These are phyloP conservation scores for Syrista parreyssii DNA, from an alignment of 2,888 invertebrate genomes.

Conservation along the genomic window DNA sequence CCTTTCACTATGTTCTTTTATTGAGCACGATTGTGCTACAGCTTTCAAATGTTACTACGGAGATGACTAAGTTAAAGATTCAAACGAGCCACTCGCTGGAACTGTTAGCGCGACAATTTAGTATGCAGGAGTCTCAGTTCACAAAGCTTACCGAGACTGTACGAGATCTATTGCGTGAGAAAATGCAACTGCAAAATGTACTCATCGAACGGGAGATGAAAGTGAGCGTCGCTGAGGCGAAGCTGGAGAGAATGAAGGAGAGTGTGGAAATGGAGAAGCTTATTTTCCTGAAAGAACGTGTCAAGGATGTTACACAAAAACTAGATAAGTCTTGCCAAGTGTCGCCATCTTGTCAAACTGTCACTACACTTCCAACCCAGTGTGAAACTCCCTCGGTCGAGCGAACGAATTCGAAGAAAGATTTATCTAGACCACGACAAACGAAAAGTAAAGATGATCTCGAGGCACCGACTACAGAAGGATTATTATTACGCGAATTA, in stretches of 20 bases:
- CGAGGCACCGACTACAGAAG: constrained; percentile 41
- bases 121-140: constrained; percentile 45
- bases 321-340: constrained; percentile 2
- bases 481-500: constrained; percentile 40
- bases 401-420: not conserved
- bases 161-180: constrained; percentile 42
- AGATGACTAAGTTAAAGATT: constrained; percentile 33
- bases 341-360: not conserved
- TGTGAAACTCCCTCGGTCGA: too few relatives aligned
- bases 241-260: constrained; percentile 35
- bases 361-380: too few relatives aligned
- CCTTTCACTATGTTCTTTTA: too few relatives aligned
- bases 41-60: constrained; percentile 31
- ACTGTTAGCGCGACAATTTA: constrained; percentile 41
- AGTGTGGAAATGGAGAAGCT: constrained; percentile 33
- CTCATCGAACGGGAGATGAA: constrained; percentile 36
- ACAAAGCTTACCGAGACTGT: constrained; percentile 44
- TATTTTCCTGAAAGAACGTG: constrained; percentile 35
- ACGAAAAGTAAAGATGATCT: constrained; percentile 43
- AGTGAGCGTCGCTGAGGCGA: constrained; percentile 33
- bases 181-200: constrained; percentile 42
- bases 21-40: constrained; percentile 10
- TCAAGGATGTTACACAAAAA: constrained; percentile 23
- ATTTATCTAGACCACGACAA: constrained; percentile 8
- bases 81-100: constrained; percentile 43